Percentiles rank a stretch among this genome's conserved stretches.
Evolutionary conservation across 2,113 vertebrate species (phyloP).

Genomic region (Strix aluco): DNA sequence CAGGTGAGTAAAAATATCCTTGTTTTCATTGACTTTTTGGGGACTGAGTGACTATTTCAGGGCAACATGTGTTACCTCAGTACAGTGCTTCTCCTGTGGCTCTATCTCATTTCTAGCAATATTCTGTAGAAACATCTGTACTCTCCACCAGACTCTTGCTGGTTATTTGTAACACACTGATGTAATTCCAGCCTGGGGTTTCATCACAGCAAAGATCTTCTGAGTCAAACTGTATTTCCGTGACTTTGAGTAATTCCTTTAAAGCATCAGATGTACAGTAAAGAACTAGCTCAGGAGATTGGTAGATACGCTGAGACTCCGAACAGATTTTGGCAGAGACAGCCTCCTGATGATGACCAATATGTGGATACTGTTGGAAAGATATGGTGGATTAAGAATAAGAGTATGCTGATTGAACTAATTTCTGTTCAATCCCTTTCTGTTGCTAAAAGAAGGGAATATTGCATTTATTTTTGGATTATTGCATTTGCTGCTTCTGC

Average conservation of each 20-base stretch:
- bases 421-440: background rate
- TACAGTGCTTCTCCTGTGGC: background rate
- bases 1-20: conserved; percentile 73
- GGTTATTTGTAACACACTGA: background rate
- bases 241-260: background rate
- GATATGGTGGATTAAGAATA: background rate
- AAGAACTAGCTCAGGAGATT: background rate
- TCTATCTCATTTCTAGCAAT: background rate
- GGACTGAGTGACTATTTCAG: background rate
- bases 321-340: background rate
- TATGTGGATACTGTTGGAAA: background rate
- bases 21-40: background rate
- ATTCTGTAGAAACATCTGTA: background rate
- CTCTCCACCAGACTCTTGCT: background rate
- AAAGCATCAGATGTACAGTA: background rate
- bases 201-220: background rate
- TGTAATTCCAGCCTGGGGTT: background rate
- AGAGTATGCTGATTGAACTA: background rate
- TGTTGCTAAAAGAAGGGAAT: background rate
- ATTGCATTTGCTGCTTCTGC: background rate
- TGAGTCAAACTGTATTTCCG: background rate
- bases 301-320: background rate
- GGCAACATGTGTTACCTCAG: background rate
- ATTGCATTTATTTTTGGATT: background rate
- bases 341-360: background rate